Evolutionary conservation across 2,888 invertebrate species (phyloP).

Genomic region (Pyrrhia umbra): DNA sequence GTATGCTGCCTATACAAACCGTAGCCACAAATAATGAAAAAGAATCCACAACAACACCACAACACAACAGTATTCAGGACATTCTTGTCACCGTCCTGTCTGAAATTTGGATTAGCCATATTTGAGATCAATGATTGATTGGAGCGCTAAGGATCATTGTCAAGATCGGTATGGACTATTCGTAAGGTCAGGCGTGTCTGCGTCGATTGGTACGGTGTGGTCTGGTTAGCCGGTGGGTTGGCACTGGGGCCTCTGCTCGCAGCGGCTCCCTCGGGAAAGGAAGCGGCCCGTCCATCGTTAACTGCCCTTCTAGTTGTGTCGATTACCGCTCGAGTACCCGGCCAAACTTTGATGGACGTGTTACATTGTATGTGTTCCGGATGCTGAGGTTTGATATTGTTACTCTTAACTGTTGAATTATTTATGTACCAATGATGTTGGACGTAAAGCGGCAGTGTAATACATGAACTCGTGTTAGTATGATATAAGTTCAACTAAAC

Average conservation of each 20-base stretch:
- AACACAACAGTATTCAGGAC: slow-evolving; percentile 82
- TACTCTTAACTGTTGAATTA: slow-evolving; percentile 45
- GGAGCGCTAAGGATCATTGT: slow-evolving; percentile 62
- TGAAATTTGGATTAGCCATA: slow-evolving; percentile 77
- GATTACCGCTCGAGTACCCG: slow-evolving; percentile 85
- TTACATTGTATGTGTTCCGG: slow-evolving; percentile 78
- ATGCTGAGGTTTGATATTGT: slow-evolving; percentile 73
- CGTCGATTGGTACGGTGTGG: slow-evolving; percentile 59
- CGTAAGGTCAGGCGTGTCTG: slow-evolving; percentile 62
- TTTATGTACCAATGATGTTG: slow-evolving; percentile 16
- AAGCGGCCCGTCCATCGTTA: slow-evolving; percentile 84
- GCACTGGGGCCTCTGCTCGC: slow-evolving; percentile 66
- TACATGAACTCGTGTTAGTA: background rate
- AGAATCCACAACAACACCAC: slow-evolving; percentile 84
- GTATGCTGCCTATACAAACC: slow-evolving; percentile 82
- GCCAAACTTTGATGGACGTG: slow-evolving; percentile 88
- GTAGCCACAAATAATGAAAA: slow-evolving; percentile 80
- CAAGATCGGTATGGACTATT: slow-evolving; percentile 63
- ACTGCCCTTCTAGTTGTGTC: slow-evolving; percentile 88
- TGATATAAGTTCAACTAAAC: background rate
- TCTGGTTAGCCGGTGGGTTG: slow-evolving; percentile 59
- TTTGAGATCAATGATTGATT: slow-evolving; percentile 55
- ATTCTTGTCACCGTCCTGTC: slow-evolving; percentile 73
- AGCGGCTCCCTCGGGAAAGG: slow-evolving; percentile 85
- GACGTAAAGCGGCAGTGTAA: background rate